Conservation (phyloP, 1,140 invertebrate genomes). For the Phymorhynchus buccinoides region DNA sequence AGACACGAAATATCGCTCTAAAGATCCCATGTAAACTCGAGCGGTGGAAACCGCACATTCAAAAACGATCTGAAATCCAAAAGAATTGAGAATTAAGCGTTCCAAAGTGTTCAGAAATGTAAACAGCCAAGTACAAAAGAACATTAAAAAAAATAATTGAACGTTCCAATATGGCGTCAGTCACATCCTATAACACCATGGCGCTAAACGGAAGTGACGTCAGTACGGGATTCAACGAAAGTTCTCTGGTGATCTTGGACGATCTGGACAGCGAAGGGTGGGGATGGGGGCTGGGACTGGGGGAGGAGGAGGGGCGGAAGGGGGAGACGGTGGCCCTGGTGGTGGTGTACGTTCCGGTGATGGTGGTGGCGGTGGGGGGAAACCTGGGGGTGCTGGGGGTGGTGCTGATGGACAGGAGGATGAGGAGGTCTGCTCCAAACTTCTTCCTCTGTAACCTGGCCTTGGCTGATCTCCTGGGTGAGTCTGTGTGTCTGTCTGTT, state of each 20-base stretch:
- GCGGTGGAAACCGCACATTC: background rate
- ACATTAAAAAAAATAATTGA: too few relatives aligned
- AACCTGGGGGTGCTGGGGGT: constrained; percentile 60
- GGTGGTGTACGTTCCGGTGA: constrained; percentile 59
- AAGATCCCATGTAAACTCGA: too few relatives aligned
- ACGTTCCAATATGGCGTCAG: background rate
- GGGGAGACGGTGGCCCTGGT: constrained; percentile 54
- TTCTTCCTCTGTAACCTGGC: constrained; percentile 63
- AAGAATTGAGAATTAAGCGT: background rate
- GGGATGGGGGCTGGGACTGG: background rate
- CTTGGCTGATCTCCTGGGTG: constrained; percentile 61
- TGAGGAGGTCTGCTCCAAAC: constrained; percentile 58
- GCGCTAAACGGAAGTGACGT: constrained; percentile 29
- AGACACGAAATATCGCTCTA: too few relatives aligned
- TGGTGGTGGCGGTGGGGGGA: constrained; percentile 58
- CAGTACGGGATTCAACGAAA: background rate
- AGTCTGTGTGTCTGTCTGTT: constrained; percentile 31
- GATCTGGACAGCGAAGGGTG: background rate
- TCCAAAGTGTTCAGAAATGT: background rate
- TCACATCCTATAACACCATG: constrained; percentile 22
- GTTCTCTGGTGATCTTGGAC: constrained; percentile 25
- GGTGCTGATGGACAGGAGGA: constrained; percentile 52
- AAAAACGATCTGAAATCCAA: background rate
- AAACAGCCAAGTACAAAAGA: too few relatives aligned
- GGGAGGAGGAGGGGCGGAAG: background rate